A percentile compares a stretch with the other conserved stretches of the same genome.
Evolutionary conservation across 2,888 invertebrate genomes (phyloP).

Genomic region (Eledone cirrhosa): DNA sequence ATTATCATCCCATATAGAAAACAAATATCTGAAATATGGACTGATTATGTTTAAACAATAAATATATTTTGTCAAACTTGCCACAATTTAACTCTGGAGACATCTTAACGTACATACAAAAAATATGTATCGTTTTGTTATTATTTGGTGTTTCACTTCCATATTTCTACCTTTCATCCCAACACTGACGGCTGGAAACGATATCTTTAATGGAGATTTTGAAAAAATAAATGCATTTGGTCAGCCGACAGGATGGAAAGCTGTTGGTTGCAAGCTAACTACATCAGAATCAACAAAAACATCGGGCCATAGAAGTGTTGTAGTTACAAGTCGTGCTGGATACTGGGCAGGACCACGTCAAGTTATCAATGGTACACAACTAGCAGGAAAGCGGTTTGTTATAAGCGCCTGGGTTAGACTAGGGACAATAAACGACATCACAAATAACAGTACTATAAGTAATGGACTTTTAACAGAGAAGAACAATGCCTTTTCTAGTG

Average conservation of each 20-base stretch:
- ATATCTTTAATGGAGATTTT: not conserved
- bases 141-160: no score
- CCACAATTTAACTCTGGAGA: no score
- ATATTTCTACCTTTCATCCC: no score
- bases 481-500: not conserved
- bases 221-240: not conserved
- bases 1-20: no score
- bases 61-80: no score
- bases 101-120: no score
- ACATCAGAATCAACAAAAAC: not conserved
- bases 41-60: no score
- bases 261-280: not conserved
- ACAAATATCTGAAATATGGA: no score
- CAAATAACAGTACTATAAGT: no score
- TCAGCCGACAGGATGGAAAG: not conserved
- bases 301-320: not conserved
- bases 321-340: not conserved
- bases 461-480: not conserved
- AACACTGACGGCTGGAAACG: no score
- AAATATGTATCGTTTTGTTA: no score
- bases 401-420: constrained; percentile 1
- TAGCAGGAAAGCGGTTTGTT: not conserved
- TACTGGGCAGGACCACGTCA: constrained; percentile 9
- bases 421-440: no score
- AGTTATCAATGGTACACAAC: not conserved